Percentiles rank a stretch among this genome's conserved stretches.
These are phyloP conservation scores for Daktulosphaira vitifoliae DNA, from an alignment of 1,140 invertebrate genomes.

Conservation along the genomic window DNA sequence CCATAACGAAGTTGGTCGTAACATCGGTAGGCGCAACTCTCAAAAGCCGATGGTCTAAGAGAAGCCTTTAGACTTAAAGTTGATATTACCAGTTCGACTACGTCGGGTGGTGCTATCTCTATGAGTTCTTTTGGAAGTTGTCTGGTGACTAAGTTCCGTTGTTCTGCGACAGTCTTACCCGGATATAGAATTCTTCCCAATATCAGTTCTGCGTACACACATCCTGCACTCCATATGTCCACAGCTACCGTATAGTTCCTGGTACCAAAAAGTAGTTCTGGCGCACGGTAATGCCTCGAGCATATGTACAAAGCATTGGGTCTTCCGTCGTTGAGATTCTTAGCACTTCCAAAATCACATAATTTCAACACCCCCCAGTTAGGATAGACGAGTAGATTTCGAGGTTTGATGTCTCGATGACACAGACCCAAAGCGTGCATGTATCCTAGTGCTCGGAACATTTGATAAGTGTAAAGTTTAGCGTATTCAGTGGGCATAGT, in stretches of 20 bases:
- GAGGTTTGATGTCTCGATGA: background rate
- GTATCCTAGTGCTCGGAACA: background rate
- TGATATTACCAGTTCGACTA: background rate
- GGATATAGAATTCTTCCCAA: background rate
- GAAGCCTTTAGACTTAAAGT: background rate
- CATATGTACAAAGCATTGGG: background rate
- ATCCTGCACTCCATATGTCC: constrained; percentile 18
- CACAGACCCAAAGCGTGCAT: background rate
- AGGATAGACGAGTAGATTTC: background rate
- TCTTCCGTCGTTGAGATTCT: background rate
- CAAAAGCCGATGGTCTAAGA: background rate
- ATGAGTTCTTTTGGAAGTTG: background rate
- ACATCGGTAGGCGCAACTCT: background rate
- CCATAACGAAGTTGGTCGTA: background rate
- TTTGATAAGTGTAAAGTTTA: constrained; percentile 12
- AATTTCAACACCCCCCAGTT: background rate
- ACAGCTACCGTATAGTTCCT: background rate
- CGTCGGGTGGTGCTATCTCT: background rate
- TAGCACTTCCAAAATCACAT: constrained; percentile 3
- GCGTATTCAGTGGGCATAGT: background rate
- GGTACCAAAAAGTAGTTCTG: background rate
- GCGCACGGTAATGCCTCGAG: background rate
- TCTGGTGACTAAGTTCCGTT: background rate
- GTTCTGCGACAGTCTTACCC: background rate
- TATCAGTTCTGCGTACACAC: constrained; percentile 8